Base-by-base conservation (phyloP, 2,888 invertebrate genomes). In the Nomada ferruginata region DNA sequence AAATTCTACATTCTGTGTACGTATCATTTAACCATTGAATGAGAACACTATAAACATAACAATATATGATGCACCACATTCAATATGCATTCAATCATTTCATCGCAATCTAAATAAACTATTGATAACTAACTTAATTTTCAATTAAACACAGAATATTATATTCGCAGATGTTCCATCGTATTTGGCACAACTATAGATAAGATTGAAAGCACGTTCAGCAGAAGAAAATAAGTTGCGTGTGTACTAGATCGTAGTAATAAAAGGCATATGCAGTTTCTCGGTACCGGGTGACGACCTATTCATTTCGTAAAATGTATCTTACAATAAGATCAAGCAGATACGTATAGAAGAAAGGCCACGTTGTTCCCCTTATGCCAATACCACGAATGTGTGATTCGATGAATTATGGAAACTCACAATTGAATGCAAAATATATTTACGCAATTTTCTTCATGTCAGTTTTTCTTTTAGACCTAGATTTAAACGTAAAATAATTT, bases 241-340 rank as follows among this genome's bases (percentile, higher is more conserved):
- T 50, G 60, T 50, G 60, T 50, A 52, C 50, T 61, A 59, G 60
- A 71, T 71, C 23, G 20, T 60, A 10, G 70, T 11, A 71, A 71
- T 71, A 71, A 71, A 61, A 71, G 70, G 50, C 50, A 47, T 4
- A 29, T 50, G 70, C 70, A 66, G 59, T 60, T 75, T 75, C 74
- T 75, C 59, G 52, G 74, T 75, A 75, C 68, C 50, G 52, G 60
- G 50, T 71, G 60, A 75, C 47, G 68, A 68, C 60, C 52, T 52
- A 13, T 60, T 26, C 23, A 29, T 65, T 50, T 59, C 20, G 47
- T 60, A 60, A 75, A 60, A 68, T 20, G 36, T 23, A 66, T 66
- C 74, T 66, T 47, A 11, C 47, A 47, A 47, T 47, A 60, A 50
- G 36, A 53, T 60, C 26, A 59, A 59, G 23, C 26, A 60, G 5